phyloP scores from a whole-genome alignment of 2,113 vertebrate species.

The Chloropsis cyanopogon region DNA sequence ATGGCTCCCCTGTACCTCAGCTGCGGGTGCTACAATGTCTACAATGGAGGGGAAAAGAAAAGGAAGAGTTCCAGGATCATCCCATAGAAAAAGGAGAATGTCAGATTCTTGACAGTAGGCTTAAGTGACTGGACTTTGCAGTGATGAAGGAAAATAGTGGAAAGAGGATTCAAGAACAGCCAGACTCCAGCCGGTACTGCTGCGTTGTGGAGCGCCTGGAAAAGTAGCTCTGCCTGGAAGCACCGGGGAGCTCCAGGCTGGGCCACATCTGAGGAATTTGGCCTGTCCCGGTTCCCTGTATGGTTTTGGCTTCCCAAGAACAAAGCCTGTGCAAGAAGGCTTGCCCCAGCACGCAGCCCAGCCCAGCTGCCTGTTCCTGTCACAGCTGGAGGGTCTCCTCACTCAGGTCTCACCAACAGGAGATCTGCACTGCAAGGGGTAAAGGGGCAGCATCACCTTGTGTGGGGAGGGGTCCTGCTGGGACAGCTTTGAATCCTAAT shows the following conservation, averaged over 20 bases:
- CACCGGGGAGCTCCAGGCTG: neutral
- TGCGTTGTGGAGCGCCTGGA: accelerated
- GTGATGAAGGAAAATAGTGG: neutral
- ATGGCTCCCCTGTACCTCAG: neutral
- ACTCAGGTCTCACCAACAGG: neutral
- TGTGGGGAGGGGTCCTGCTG: neutral
- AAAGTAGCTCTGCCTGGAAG: neutral
- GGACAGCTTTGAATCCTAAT: neutral
- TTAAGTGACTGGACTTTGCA: neutral
- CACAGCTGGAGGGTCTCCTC: neutral
- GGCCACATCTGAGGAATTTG: neutral
- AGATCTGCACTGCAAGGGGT: neutral
- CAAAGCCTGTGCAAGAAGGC: neutral
- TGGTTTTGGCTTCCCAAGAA: neutral
- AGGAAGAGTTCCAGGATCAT: neutral
- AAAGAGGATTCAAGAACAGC: neutral
- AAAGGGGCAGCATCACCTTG: neutral
- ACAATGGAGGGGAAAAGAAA: accelerated
- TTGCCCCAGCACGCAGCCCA: accelerated
- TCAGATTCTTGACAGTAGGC: neutral
- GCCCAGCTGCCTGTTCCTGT: neutral
- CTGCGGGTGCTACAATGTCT: neutral
- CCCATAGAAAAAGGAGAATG: neutral
- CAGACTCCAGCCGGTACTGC: neutral
- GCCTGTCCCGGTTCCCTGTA: accelerated